Evolutionary conservation across 2,888 invertebrate species (phyloP), one percentile per base, ranked within the genome.

Genomic region (Auanema sp.): DNA sequence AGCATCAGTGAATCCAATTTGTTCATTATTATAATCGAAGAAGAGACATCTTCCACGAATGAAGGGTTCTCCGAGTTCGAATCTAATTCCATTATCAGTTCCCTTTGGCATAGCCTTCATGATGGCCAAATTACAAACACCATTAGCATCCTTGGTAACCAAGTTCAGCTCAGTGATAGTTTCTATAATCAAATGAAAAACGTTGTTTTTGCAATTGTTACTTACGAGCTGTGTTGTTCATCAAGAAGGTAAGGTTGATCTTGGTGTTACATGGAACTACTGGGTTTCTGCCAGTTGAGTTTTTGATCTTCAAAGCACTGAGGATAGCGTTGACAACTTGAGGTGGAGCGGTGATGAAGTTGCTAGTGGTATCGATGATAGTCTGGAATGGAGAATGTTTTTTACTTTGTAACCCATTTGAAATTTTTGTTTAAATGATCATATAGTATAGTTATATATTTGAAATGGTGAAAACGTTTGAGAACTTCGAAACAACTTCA

Each of bases 1-100:
- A 18, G 60, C 50, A 18, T 40, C 44, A 3, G 50, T 33, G 49
- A 60, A 60, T 12, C 60, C 60, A 25, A 60, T 42, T 41, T 44
- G 18, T 18, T 60, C 47, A 16, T 43, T 25, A 11, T 14, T 40
- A 0, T 53, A 43, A 33, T 60, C 47, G 44, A 60, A 60, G 40
- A 54, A 60, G 18, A 55, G 47, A 42, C 62, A 62, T 51, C 62
- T 33, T 62, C 62, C 62, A 11, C 62, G 14, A 1, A 62, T 40
- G 57, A 62, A 62, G 5, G 62, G 62, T 40, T 21, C 25, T 49
- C 62, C 62, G n/a, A 62, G 50, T 25, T 62, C 62, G 25, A 62
- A 57, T 33, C 33, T 33, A 33, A 33, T 33, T 33, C 33, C 33
- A 5, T 33, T 3, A 8, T 33, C 33, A 33, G 21, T 47, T 47